Evolutionary conservation across 1,140 invertebrate genomes (phyloP).

Genomic region (Drosophila kanapiae): DNA sequence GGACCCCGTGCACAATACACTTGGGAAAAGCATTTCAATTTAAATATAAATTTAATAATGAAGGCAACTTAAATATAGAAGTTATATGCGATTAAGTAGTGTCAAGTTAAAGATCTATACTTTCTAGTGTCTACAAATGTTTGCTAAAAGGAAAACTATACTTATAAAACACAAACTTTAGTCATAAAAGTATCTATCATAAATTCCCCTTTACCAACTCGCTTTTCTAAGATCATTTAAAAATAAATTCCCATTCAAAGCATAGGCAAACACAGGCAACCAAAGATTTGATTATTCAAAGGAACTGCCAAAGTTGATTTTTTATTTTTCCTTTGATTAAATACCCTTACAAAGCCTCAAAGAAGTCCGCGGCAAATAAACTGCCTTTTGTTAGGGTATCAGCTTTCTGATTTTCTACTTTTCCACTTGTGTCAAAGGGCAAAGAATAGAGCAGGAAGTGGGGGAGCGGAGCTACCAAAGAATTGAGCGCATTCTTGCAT

Average conservation of each 20-base stretch:
- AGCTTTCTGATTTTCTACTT: constrained; percentile 25
- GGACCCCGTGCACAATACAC: constrained; percentile 9
- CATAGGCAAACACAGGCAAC: background rate
- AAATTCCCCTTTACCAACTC: background rate
- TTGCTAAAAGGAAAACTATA: background rate
- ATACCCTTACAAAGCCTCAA: constrained; percentile 24
- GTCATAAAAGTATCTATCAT: background rate
- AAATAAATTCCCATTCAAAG: background rate
- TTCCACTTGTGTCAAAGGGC: constrained; percentile 30
- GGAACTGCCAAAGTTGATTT: background rate
- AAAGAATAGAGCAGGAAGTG: background rate
- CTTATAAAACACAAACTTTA: background rate
- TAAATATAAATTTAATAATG: background rate
- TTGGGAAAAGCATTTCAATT: background rate
- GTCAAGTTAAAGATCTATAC: background rate
- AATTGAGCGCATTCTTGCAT: constrained; percentile 55
- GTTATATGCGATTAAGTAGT: background rate
- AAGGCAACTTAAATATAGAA: background rate
- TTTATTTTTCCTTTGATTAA: constrained; percentile 3
- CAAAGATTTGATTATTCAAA: background rate
- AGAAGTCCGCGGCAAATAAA: constrained; percentile 8
- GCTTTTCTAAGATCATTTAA: no score
- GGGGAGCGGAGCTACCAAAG: background rate
- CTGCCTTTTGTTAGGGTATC: constrained; percentile 30
- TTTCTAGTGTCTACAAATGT: background rate